Percentiles rank a stretch among this genome's conserved stretches.
phyloP scores from a whole-genome alignment of 2,888 invertebrate species.

The Anthrax anthrax region DNA sequence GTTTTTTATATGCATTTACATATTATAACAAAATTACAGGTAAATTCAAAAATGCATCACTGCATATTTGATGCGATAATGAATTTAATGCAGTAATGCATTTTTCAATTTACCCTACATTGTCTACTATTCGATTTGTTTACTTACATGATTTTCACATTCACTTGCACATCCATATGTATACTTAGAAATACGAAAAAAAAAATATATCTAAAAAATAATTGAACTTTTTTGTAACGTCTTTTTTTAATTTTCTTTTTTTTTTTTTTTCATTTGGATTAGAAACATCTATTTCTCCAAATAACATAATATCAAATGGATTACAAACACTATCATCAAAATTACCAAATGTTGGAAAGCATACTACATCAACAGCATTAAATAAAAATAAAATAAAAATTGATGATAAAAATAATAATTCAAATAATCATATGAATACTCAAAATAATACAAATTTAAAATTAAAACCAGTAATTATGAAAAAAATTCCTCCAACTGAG shows the following conservation, averaged over 20 bases:
- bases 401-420: constrained; percentile 19
- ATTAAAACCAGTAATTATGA: constrained; percentile 28
- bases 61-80: no score
- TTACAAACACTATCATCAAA: not conserved
- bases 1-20: no score
- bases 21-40: no score
- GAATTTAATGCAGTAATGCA: no score
- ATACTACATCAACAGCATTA: constrained; percentile 2
- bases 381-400: constrained; percentile 1
- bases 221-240: not conserved
- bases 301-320: not conserved
- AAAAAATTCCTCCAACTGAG: constrained; percentile 22
- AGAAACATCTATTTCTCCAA: not conserved
- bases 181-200: no score
- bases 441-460: constrained; percentile 18
- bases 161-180: no score
- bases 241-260: not conserved
- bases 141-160: no score
- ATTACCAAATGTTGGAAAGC: constrained; percentile 5
- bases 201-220: not conserved
- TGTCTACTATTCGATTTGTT: no score
- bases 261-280: not conserved
- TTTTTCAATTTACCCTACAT: no score
- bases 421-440: constrained; percentile 6
- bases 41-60: no score